These are phyloP conservation scores for Thunnus albacares DNA, from an alignment of 2,797 vertebrate genomes.

Conservation along the genomic window DNA sequence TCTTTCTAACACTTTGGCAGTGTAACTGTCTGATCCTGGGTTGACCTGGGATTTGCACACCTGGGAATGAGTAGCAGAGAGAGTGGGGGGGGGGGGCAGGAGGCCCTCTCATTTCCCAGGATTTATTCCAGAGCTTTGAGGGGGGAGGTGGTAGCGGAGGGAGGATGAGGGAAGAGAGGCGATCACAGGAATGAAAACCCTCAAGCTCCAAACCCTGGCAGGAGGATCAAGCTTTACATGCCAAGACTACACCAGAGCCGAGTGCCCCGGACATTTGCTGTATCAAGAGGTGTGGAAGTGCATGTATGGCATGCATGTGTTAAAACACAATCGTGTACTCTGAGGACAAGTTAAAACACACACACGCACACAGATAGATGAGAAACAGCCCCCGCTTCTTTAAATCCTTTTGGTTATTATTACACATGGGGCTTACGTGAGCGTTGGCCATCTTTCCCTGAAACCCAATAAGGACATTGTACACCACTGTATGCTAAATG, in stretches of 20 bases:
- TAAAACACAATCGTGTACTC: conserved; percentile 54
- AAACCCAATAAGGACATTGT: conserved; percentile 75
- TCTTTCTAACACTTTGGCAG: conserved; percentile 59
- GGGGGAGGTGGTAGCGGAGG: conserved; percentile 35
- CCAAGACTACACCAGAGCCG: conserved; percentile 48
- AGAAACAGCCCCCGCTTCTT: conserved; percentile 68
- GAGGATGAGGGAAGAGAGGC: conserved; percentile 57
- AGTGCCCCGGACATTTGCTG: conserved; percentile 51
- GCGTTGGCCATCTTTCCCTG: conserved; percentile 75
- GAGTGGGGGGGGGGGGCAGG: conserved; percentile 44
- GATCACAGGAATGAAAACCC: conserved; percentile 75
- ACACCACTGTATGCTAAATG: conserved; percentile 77
- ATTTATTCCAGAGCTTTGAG: conserved; percentile 81
- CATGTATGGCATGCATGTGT: conserved; percentile 56
- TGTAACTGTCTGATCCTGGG: conserved; percentile 73
- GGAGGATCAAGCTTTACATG: conserved; percentile 66
- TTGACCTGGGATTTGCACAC: conserved; percentile 83
- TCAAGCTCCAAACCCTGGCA: conserved; percentile 66
- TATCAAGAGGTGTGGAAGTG: conserved; percentile 69
- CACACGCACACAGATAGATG: conserved; percentile 59
- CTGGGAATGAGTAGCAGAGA: conserved; percentile 76
- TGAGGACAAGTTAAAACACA: conserved; percentile 47
- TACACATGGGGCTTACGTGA: conserved; percentile 78
- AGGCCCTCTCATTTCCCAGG: conserved; percentile 88
- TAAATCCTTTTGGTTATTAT: conserved; percentile 78